Base-by-base conservation (phyloP, 2,888 invertebrate genomes). In the Athalia circularis region DNA sequence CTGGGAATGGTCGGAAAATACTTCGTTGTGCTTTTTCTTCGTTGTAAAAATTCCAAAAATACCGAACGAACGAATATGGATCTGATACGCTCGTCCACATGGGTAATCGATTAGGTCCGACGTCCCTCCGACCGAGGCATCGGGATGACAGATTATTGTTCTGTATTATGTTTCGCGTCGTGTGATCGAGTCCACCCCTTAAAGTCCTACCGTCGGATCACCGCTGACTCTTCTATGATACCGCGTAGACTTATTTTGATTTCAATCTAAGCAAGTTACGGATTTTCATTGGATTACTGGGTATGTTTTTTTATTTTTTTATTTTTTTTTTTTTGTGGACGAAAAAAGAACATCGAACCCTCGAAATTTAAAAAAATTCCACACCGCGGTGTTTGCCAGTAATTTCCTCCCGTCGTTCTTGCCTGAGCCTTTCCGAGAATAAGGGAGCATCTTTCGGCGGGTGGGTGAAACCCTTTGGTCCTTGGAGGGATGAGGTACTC, bases 141-240 rank as follows among this genome's bases (percentile, higher is more conserved):
- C 65, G 62, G 78, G 78, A 81, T 82, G 82, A 81, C 82, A 79
- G 78, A 82, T 82, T 29, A 29, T 29, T 67, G 81, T 75, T 65
- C 59, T 68, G 67, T 79, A 79, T 77, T 68, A 61, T 79, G 67
- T 75, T 75, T 70, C 74, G 50, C 74, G 74, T 75, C 62, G 61
- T 43, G 48, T 62, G 61, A 48, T 74, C 61, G 72, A 72, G 59
- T 57, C 59, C 48, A 47, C 59, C 11, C 72, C 59, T 29, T 29
- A 59, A 62, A 15, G 50, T 75, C 61, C 74, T 62, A 62, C 74
- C 74, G 62, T 75, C 74, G 74, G 74, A 75, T 50, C 61, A 61
- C 45, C 74, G 61, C 62, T 9, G 62, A 75, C 61, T 75, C 50
- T 29, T 62, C 47, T 75, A 8, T 15, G 50, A 48, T 45, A 47